Evolutionary conservation across 1,140 invertebrate genomes (phyloP), one percentile per base, ranked within the genome.

Genomic region (Lepidurus couesii): DNA sequence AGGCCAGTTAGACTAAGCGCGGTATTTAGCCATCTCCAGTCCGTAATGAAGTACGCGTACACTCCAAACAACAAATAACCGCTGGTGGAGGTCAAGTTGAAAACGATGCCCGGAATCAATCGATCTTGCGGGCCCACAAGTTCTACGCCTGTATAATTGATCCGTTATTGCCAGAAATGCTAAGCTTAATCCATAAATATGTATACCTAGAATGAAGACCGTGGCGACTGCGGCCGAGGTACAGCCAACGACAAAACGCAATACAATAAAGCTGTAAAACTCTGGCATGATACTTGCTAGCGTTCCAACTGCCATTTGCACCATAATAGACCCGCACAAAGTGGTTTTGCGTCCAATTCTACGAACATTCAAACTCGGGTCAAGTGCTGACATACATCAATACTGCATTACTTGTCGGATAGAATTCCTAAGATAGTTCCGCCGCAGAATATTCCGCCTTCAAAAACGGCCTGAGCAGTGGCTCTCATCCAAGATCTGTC

Each of bases 11-110:
- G 24, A 7, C 81, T 76, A 11, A 82, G 79, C 26, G 75, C 26
- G 6, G 84, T 75, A 24, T 85, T 81, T 16, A 85, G 78, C 42
- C 42, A 77, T 42, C 81, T 80, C 85, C 85, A 85, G 43, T 85
- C 81, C 44, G 81, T 78, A 26, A 85, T 81, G 78, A 83, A 83
- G 75, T 82, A 82, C 9, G 85, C 85, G 42, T 84, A 73, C 13
- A 84, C 44, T 26, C 83, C 84, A 44, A 84, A 77, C 74, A 84
- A 43, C 13, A 81, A 77, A 75, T 83, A 83, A 13, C 85, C 85
- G 24, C 84, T 21, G 9, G 84, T 84, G 81, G 84, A 86, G 2
- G 84, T 80, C 21, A 84, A 81, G 73, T 84, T 82, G 77, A 84
- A 81, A n/a, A 83, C 78, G 42, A 85, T 84, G 8, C 83, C 84